Evolutionary conservation across 2,888 invertebrate species (phyloP), one percentile per base, ranked within the genome.

Genomic region (Lucinisca nassula): DNA sequence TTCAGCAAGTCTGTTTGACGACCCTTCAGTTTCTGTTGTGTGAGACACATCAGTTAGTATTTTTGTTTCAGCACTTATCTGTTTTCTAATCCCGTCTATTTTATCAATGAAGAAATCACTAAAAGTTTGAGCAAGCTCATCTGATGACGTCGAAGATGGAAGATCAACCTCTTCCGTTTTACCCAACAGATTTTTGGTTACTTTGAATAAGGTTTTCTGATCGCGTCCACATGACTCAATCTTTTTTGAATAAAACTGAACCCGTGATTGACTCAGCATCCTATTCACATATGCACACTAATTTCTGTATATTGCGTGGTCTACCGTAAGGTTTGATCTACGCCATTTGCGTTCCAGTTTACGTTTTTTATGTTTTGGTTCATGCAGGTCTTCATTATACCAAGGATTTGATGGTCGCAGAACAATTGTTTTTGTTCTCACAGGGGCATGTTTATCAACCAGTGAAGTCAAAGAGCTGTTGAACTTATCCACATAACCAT

Each of bases 381-480:
- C 38, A 21, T 78, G 78, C 14, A 78, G 40, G 14, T 78, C 58
- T 51, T 77, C 77, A 12, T 30, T 77, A 35, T 35, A 77, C 77
- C 77, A 77, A 17, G 78, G 61, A 61, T 24, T 61, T 6, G 78
- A 24, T 55, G 85, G 85, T 49, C 89, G 27, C 4, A 85, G 70
- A 14, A 73, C 30, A 24, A 89, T 82, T 0, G 79, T 78, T 82
- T 89, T 89, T 6, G 86, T 80, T 8, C 21, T 40, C 3, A 89
- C n/a, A 14, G 86, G 84, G 37, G 81, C 84, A 74, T 84, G 84
- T 67, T 82, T 89, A 32, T 89, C 79, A 35, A 82, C 1, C 0
- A 86, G 67, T 2, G 72, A 27, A 12, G 45, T 8, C 0, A 86
- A 70, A 2, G 21, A 6, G 14, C n/a, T 51, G 8, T 6, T 51